Base-by-base conservation (phyloP, 2,797 vertebrate species). In the Myotis daubentonii region DNA sequence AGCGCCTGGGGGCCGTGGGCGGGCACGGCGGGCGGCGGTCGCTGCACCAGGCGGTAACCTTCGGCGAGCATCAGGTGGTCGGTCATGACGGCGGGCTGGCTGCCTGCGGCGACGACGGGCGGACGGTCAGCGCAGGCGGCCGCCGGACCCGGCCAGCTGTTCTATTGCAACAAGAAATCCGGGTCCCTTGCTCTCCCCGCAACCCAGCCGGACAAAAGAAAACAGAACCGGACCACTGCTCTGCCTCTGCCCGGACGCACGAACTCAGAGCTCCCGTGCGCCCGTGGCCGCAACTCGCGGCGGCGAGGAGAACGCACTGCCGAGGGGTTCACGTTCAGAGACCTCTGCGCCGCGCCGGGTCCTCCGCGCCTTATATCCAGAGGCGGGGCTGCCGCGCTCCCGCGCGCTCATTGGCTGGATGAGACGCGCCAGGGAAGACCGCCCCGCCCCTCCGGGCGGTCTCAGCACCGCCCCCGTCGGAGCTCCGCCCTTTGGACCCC, bases 11-110 rank as follows among this genome's bases (percentile, higher is more conserved):
- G 99, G 97, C 97, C 98, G 98, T 90, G 94, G 98, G 98, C 93
- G 97, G 98, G 91, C 98, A 99, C 98, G 98, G 99, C 84, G 98
- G 98, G 92, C 97, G 98, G 99, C 97, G 99, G 98, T 95, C 98
- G 98, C 98, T 99, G 99, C 93, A 99, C 99, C 99, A 99, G 98
- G 97, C 99, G 98, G 98, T 99, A 99, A 98, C 99, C 99, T 98
- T 99, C 98, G 93, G 99, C 97, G 98, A 99, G 99, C 99, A 99
- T 99, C 98, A 99, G 98, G 96, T 99, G 99, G 97, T 99, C 99
- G 17, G 99, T 99, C 99, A 99, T 99, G 93, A 97, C 98, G 97
- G 98, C 97, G 2, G 92, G 44, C 93, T 96, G 97, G 95, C 97
- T 95, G 98, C 49, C n/a, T 55, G 72, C 51, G 36, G 89, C 33